These are phyloP conservation scores for Ciconia stormi DNA, from an alignment of 2,113 vertebrate genomes.

Conservation along the genomic window DNA sequence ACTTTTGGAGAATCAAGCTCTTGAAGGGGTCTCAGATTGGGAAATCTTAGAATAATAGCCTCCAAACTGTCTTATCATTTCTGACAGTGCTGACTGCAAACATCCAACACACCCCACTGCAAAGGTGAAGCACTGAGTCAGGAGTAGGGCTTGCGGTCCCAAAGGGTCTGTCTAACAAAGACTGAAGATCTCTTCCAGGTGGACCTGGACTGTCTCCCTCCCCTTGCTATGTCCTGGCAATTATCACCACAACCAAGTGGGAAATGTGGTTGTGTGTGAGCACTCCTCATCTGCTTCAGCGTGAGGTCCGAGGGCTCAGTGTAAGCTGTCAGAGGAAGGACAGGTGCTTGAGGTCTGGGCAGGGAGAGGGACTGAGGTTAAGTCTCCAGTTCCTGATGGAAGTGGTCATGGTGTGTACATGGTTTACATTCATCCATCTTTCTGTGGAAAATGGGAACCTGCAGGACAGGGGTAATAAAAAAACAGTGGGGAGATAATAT, in stretches of 20 bases:
- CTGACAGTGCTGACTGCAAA: not conserved
- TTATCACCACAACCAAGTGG: rapidly evolving
- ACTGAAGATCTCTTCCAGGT: not conserved
- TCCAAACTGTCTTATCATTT: not conserved
- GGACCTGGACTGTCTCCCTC: not conserved
- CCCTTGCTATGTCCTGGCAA: not conserved
- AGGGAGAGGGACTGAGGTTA: not conserved
- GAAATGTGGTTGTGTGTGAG: not conserved
- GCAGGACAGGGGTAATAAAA: not conserved
- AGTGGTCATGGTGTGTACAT: not conserved
- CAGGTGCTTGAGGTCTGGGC: not conserved
- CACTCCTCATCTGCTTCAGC: not conserved
- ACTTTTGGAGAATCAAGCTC: not conserved
- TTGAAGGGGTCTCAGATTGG: not conserved
- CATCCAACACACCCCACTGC: rapidly evolving
- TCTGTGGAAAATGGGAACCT: not conserved
- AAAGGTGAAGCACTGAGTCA: not conserved
- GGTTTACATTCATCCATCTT: not conserved
- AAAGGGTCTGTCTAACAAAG: not conserved
- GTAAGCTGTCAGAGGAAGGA: no score
- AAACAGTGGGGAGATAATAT: not conserved
- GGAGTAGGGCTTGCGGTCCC: not conserved
- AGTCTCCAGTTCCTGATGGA: not conserved
- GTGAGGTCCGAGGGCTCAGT: rapidly evolving
- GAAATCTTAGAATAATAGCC: not conserved